A percentile compares a stretch with the other conserved stretches of the same genome.
Conservation (phyloP, 2,888 invertebrate genomes). For the Eupithecia insigniata region DNA sequence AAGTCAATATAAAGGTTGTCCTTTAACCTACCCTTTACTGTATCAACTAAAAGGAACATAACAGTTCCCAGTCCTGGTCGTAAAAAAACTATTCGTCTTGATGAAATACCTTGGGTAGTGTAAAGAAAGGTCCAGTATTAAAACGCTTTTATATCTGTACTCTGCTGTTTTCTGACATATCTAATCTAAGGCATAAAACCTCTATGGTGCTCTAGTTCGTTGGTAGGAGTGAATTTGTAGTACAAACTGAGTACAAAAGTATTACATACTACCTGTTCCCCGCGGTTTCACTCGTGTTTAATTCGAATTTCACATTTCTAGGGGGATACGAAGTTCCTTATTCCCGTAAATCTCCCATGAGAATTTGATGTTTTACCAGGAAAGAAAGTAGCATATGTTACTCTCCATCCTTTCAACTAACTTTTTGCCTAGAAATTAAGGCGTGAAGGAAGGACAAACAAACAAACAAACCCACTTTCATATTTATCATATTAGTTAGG, state of each 20-base stretch:
- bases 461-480: too few species aligned
- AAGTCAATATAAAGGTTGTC: background rate
- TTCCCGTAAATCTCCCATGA: too few species aligned
- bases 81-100: constrained; percentile 10
- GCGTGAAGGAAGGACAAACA: too few species aligned
- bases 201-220: background rate
- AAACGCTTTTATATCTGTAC: background rate
- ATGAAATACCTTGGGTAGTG: constrained; percentile 3
- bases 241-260: background rate
- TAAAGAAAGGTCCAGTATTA: background rate
- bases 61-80: constrained; percentile 2
- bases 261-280: too few species aligned
- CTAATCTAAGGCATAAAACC: background rate
- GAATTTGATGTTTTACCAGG: too few species aligned
- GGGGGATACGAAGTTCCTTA: too few species aligned
- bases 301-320: too few species aligned
- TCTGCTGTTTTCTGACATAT: background rate
- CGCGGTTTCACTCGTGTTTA: too few species aligned
- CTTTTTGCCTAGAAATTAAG: too few species aligned
- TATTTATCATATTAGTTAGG: too few species aligned
- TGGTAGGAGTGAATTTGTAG: background rate
- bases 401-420: too few species aligned
- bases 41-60: background rate
- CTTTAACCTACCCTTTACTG: background rate
- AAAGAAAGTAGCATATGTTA: too few species aligned